These are phyloP conservation scores for Azorinus chamasolen DNA, from an alignment of 2,888 invertebrate genomes.

Conservation along the genomic window DNA sequence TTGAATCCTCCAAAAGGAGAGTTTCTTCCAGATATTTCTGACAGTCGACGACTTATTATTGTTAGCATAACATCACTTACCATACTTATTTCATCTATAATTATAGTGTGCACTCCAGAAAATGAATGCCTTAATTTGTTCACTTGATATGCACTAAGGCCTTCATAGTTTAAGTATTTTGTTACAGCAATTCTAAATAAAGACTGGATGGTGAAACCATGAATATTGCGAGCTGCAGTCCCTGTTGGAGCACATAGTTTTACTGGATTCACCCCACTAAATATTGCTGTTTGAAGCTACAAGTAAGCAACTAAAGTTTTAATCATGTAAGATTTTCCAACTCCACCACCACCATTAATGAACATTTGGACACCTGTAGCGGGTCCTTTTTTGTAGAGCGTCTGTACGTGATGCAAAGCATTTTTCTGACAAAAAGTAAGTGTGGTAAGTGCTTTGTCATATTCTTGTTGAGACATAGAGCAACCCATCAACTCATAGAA, in stretches of 20 bases:
- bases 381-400: too few relatives aligned
- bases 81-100: constrained; percentile 64
- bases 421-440: too few relatives aligned
- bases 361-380: too few relatives aligned
- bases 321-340: constrained; percentile 38
- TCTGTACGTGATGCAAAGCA: too few relatives aligned
- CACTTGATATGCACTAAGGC: constrained; percentile 14
- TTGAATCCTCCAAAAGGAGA: constrained; percentile 54
- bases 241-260: constrained; percentile 45
- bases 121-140: constrained; percentile 35
- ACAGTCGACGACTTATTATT: constrained; percentile 40
- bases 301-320: constrained; percentile 30
- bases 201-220: constrained; percentile 50
- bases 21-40: constrained; percentile 38
- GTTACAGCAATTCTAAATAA: constrained; percentile 42
- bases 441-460: too few relatives aligned
- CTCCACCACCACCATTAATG: constrained; percentile 46
- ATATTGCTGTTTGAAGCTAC: constrained; percentile 11
- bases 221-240: constrained; percentile 47
- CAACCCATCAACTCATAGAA: too few relatives aligned
- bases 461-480: too few relatives aligned
- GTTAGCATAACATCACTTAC: constrained; percentile 47
- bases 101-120: constrained; percentile 40
- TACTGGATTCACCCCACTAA: constrained; percentile 33
- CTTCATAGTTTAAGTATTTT: constrained; percentile 35